phyloP scores from a whole-genome alignment of 2,797 vertebrate species.

The Lagorchestes hirsutus region DNA sequence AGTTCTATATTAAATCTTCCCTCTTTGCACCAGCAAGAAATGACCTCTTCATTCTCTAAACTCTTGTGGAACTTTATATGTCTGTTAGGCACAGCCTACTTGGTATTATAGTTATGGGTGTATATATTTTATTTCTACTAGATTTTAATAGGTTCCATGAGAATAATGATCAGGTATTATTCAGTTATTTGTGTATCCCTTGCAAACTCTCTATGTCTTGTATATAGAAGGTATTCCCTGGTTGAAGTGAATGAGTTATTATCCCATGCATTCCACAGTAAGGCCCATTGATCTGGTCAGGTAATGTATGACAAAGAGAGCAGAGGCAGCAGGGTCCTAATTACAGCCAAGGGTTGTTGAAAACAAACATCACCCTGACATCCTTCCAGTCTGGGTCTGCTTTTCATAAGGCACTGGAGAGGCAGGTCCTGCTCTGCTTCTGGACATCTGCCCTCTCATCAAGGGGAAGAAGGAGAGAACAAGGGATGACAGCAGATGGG shows the following conservation, averaged over 20 bases:
- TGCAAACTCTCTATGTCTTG: neutral
- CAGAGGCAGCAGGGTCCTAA: neutral
- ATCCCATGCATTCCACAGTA: neutral
- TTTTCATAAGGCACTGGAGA: neutral
- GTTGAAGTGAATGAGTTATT: neutral
- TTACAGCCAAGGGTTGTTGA: neutral
- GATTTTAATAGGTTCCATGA: neutral
- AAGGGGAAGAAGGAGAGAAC: fast-evolving
- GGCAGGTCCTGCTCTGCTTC: neutral
- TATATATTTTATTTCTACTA: neutral
- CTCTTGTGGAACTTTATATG: neutral
- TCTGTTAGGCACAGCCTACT: neutral
- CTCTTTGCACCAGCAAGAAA: neutral
- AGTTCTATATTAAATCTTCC: neutral
- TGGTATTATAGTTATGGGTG: neutral
- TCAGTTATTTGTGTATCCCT: neutral
- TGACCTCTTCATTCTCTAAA: neutral
- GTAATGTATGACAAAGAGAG: neutral
- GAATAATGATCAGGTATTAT: neutral
- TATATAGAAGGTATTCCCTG: neutral
- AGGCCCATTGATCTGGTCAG: neutral
- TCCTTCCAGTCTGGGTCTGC: neutral
- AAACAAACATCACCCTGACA: too few relatives aligned
- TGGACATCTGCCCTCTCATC: neutral
- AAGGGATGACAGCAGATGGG: neutral